phyloP scores from a whole-genome alignment of 1,140 invertebrate genomes.

The Tetramorium parvispinum region DNA sequence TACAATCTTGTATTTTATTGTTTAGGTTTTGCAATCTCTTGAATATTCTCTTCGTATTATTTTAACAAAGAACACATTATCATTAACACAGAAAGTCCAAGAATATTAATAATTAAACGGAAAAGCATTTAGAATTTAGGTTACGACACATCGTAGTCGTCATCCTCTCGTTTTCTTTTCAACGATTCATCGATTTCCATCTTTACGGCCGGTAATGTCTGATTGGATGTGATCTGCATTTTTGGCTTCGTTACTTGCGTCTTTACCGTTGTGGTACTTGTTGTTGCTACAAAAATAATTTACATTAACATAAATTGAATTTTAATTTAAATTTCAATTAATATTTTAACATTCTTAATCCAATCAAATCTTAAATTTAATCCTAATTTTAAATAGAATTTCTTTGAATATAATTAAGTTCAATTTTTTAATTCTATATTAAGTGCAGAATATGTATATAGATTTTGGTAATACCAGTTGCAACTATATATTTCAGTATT shows the following conservation, averaged over 20 bases:
- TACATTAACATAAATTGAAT: background rate
- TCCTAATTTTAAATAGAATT: background rate
- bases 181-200: constrained; percentile 80
- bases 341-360: background rate
- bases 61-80: constrained; percentile 33
- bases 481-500: background rate
- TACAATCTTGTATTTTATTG: constrained; percentile 16
- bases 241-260: constrained; percentile 87
- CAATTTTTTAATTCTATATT: background rate
- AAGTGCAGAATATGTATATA: background rate
- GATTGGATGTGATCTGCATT: constrained; percentile 86
- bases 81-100: background rate
- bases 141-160: constrained; percentile 88
- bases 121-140: background rate
- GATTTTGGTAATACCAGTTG: background rate
- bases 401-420: background rate
- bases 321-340: background rate
- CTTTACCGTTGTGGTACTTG: constrained; percentile 72
- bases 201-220: constrained; percentile 82
- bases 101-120: constrained; percentile 53
- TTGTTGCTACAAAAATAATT: constrained; percentile 66
- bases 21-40: constrained; percentile 25
- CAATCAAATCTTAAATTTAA: no score
- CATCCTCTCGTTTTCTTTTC: constrained; percentile 88
- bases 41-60: background rate